Base-by-base conservation (phyloP, 2,113 vertebrate genomes). In the Misgurnus mizolepis region DNA sequence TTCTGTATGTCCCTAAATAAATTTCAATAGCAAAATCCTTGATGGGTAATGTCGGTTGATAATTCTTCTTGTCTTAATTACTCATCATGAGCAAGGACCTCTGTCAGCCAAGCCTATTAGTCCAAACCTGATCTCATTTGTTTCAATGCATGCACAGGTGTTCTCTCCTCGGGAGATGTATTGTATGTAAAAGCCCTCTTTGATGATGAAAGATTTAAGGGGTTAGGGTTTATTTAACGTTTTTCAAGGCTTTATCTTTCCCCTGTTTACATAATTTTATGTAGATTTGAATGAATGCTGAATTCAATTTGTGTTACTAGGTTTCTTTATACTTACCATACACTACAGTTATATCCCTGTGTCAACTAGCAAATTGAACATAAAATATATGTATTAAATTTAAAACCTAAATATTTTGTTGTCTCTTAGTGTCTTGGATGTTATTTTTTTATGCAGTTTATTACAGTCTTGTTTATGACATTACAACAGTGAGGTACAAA, bases 101-200 rank as follows among this genome's bases (percentile, higher is more conserved):
- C 58, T 76, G 82, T 73, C 7, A 80, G 71, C 43, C 82, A 76
- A 85, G 84, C 80, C 80, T 76, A 82, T 83, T 82, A 83, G 80
- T 74, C 56, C 60, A 81, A 67, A 67, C 86, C 76, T 80, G 82
- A 86, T 85, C 82, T 79, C 72, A 84, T 85, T 85, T 82, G 79
- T 82, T 70, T 71, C 62, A 80, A 18, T 3, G n/a, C 56, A 69
- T 66, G 40, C 68, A 47, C 75, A 73, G 69, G 50, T 82, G 84
- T 83, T 80, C 77, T 84, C 61, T 15, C 15, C 5, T 12, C 8
- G 27, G 67, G 80, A 43, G 10, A 53, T 45, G 67, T 71, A 76
- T 56, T 39, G 7, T 83, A 73, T 65, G 39, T 67, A 67, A 73
- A 53, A 67, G 70, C 47, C 12, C 40, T 62, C 15, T 7, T 41